Evolutionary conservation across 2,888 invertebrate species (phyloP), one percentile per base, ranked within the genome.

Genomic region (Eutolmus rufibarbis): DNA sequence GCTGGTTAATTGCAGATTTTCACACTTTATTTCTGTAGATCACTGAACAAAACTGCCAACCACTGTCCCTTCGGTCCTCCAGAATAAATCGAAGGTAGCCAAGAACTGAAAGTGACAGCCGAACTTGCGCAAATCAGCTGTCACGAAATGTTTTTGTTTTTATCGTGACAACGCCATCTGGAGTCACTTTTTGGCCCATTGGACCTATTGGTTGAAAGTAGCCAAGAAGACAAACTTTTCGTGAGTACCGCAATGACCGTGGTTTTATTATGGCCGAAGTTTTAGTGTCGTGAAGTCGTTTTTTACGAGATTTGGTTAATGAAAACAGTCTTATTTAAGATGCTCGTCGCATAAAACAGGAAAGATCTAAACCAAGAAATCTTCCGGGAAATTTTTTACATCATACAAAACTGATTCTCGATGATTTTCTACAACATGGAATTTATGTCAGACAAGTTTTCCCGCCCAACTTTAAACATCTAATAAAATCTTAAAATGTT

Each of bases 71-170:
- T 43, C 46, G 23, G 14, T n/a, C 43, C 43, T 78, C 23, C 43
- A 37, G 78, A 46, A 78, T 37, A 78, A 56, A 81, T 81, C 81
- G 81, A 81, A 81, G 81, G 46, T 46, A 43, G 19, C 23, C 40
- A 78, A 43, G 78, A 43, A 78, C 37, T 8, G 23, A 28, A 43
- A 78, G 3, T 81, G 81, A 56, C 51, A 81, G 51, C 0, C 16
- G 56, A 31, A 51, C 81, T 51, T 51, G 56, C 81, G 46, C 81
- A 81, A 81, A 81, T 56, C 81, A 81, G 81, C 81, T 81, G 81
- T 81, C 81, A 81, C 66, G 43, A n/a, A 81, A 56, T 81, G 46
- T 51, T 81, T 79, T 81, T 51, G 51, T 81, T 56, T 81, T 81
- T 16, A 51, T 78, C 14, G 34, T 9, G 34, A 28, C 56, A 66